Base-by-base conservation (phyloP, 2,797 vertebrate genomes). In the Euthynnus affinis region DNA sequence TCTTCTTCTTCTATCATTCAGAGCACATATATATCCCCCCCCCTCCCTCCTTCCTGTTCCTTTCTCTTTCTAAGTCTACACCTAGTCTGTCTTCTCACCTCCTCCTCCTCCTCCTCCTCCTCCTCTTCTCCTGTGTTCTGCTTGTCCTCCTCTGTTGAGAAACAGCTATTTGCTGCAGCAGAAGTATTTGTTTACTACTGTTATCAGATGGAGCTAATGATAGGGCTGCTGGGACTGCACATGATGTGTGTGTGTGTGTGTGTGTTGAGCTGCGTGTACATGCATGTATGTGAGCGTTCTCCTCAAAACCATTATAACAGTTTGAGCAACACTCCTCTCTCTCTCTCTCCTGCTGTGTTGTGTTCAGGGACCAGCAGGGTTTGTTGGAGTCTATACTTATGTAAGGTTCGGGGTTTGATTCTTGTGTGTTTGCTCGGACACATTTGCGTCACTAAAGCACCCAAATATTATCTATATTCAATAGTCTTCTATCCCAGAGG, bases 151-250 rank as follows among this genome's bases (percentile, higher is more conserved):
- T 20, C 40, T 22, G 13, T 44, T 14, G 17, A 22, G 42, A 25
- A 57, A 62, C 22, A 29, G 34, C 23, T 44, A 20, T 23, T n/a
- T 34, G 18, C 22, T 8, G 7, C 9, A 37, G 22, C 62, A 22
- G 27, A 18, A 12, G 9, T 34, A 44, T 75, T 66, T 57, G 18
- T 79, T 67, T 57, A 12, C 71, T 58, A 15, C 63, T 62, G 27
- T 73, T 55, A 44, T 70, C 42, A 55, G 62, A 9, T 22, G n/a
- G 32, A 23, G 32, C 32, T 67, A 48, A 67, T 75, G 29, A 62
- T 14, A 52, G 49, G 20, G 37, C 61, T 22, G 37, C 61, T 22
- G 55, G 13, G 37, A 23, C 52, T 25, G n/a, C 3, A 0, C n/a
- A 48, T 48, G 46, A 6, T 4, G 46, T 18, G 17, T 34, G 23